Evolutionary conservation across 2,888 invertebrate genomes (phyloP).

Genomic region (Caenorhabditis drosophilae): DNA sequence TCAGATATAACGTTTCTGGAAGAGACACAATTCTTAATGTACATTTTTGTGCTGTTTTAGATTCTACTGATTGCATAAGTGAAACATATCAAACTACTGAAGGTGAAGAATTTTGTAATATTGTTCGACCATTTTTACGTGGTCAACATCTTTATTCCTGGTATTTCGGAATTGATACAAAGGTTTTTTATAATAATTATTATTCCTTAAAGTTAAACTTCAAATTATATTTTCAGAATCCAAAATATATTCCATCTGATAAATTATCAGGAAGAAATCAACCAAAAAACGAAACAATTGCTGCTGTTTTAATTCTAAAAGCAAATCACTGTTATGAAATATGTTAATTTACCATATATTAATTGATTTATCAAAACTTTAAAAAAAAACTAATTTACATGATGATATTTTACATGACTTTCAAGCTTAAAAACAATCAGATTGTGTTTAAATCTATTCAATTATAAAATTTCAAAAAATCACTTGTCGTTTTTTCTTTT

Average conservation of each 20-base stretch:
- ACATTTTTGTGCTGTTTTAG: conserved; percentile 57
- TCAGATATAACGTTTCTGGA: conserved; percentile 59
- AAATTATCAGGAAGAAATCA: conserved; percentile 30
- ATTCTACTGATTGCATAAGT: conserved; percentile 48
- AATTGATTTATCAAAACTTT: conserved; percentile 16
- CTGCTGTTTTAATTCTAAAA: conserved; percentile 42
- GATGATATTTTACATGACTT: no score
- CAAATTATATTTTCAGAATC: not conserved
- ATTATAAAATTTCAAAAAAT: no score
- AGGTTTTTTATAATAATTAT: not conserved
- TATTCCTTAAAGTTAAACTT: not conserved
- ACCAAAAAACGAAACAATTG: conserved; percentile 38
- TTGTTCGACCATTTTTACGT: conserved; percentile 52
- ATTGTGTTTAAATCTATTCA: no score
- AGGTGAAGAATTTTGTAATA: conserved; percentile 56
- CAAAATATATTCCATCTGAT: conserved; percentile 9
- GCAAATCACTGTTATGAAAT: conserved; percentile 51
- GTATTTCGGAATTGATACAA: conserved; percentile 38
- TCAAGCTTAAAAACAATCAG: no score
- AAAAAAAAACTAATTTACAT: no score
- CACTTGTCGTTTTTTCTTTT: no score
- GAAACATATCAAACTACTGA: conserved; percentile 41
- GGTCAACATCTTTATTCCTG: conserved; percentile 41
- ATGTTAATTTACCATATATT: conserved; percentile 24
- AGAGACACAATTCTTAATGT: conserved; percentile 53